These are phyloP conservation scores for Mus pahari DNA, from an alignment of 2,113 vertebrate species.

Conservation along the genomic window DNA sequence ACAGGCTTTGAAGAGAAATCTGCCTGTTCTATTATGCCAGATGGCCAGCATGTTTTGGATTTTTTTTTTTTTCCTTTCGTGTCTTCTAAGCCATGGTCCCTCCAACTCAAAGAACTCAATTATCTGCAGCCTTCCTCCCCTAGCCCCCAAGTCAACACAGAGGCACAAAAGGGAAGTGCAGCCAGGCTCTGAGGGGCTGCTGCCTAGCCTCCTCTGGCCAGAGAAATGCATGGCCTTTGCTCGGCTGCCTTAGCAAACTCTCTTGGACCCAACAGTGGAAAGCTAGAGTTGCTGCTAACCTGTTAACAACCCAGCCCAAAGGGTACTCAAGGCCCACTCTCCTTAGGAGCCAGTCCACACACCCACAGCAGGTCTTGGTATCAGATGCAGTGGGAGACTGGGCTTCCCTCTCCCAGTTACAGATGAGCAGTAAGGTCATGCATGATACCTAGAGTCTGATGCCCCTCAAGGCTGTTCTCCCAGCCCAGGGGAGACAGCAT, in stretches of 20 bases:
- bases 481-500: neutral
- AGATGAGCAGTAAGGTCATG: neutral
- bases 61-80: neutral
- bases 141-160: neutral
- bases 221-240: neutral
- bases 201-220: neutral
- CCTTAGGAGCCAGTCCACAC: neutral
- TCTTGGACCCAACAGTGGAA: neutral
- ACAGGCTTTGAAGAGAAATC: conserved; percentile 68
- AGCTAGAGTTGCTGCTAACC: neutral
- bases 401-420: neutral
- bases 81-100: conserved; percentile 60
- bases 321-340: neutral
- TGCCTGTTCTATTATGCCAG: conserved; percentile 67
- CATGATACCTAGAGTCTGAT: neutral
- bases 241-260: conserved; percentile 17
- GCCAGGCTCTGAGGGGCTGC: neutral
- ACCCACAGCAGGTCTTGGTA: neutral
- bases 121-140: conserved; percentile 49
- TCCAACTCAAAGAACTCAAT: conserved; percentile 77
- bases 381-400: neutral
- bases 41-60: conserved; percentile 58
- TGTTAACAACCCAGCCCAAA: neutral
- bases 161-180: neutral
- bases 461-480: neutral